phyloP scores from a whole-genome alignment of 1,140 invertebrate genomes.

The Stegodyphus mimosarum region DNA sequence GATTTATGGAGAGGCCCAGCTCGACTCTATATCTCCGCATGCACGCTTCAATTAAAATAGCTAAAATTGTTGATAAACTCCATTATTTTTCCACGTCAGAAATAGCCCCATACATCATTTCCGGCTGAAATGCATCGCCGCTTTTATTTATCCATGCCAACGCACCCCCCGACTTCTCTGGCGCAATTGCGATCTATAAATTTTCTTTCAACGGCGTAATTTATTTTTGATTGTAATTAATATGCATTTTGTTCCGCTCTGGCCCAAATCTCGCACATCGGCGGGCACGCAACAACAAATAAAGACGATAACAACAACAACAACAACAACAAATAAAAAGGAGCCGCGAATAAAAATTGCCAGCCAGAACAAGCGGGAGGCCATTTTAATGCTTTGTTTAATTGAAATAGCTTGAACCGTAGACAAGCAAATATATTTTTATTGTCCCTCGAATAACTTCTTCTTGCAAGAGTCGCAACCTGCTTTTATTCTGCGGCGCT shows the following conservation, averaged over 20 bases:
- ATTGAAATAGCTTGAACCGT: conserved; percentile 60
- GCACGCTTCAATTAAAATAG: conserved; percentile 62
- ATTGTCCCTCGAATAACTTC: conserved; percentile 59
- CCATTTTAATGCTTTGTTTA: conserved; percentile 61
- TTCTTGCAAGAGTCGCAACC: conserved; percentile 33
- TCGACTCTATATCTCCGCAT: conserved; percentile 21
- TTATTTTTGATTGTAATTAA: conserved; percentile 62
- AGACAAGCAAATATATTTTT: conserved; percentile 58
- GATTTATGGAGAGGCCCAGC: conserved; percentile 52
- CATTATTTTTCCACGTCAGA: conserved; percentile 61
- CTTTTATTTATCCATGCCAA: conserved; percentile 59
- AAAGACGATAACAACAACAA: conserved; percentile 53
- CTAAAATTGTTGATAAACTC: conserved; percentile 62
- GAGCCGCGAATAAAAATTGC: conserved; percentile 25
- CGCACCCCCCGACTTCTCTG: not conserved
- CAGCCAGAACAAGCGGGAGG: conserved; percentile 7
- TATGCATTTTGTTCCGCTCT: conserved; percentile 58
- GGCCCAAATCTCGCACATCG: conserved; percentile 34
- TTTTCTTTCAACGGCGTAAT: conserved; percentile 57
- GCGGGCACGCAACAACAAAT: conserved; percentile 41
- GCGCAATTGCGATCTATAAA: conserved; percentile 60
- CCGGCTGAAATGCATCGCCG: conserved; percentile 53
- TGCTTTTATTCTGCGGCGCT: conserved; percentile 15
- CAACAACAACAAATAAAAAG: not conserved
- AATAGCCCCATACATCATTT: conserved; percentile 60